Base-by-base conservation (phyloP, 2,797 vertebrate genomes). In the Acrocephalus scirpaceus region DNA sequence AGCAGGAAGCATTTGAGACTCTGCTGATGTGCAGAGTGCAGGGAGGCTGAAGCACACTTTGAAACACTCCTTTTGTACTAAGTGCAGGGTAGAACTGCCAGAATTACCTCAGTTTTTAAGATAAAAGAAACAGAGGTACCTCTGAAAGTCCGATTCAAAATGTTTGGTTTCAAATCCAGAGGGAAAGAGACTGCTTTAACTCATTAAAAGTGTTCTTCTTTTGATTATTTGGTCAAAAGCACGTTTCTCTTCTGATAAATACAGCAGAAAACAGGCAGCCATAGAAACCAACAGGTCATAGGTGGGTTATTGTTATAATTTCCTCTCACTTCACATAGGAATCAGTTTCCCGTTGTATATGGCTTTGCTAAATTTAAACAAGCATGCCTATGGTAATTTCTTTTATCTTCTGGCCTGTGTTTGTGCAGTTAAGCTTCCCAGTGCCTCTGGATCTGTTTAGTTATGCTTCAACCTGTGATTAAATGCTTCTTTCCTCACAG, bases 1-100 rank as follows among this genome's bases (percentile, higher is more conserved):
- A 45, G 61, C 62, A 94, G 96, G 86, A 96, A 95, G 80, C 78
- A 44, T 74, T 65, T 83, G 69, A 85, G 86, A 53, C 90, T 40
- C 7, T 40, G 3, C 29, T 23, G 27, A n/a, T 22, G 61, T 51
- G 60, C 77, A 69, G 57, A 67, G 76, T 7, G 15, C 50, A 22
- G 23, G 7, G 40, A 50, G 60, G 47, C 18, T 92, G 92, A 61
- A 64, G 69, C 56, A 16, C 64, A 86, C 89, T 62, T 36, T 88
- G 76, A 56, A 64, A 75, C 77, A 26, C 26, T 91, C 72, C 27
- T 71, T 51, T 60, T 67, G 91, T 85, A 36, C 14, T 9, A 95
- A 95, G 91, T 82, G 45, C 40, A 15, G 53, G 56, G 88, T 77
- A 82, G 70, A 72, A 22, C 75, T 86, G 85, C 94, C 81, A 93